phyloP scores from a whole-genome alignment of 2,888 invertebrate genomes.

The Hyles lineata region DNA sequence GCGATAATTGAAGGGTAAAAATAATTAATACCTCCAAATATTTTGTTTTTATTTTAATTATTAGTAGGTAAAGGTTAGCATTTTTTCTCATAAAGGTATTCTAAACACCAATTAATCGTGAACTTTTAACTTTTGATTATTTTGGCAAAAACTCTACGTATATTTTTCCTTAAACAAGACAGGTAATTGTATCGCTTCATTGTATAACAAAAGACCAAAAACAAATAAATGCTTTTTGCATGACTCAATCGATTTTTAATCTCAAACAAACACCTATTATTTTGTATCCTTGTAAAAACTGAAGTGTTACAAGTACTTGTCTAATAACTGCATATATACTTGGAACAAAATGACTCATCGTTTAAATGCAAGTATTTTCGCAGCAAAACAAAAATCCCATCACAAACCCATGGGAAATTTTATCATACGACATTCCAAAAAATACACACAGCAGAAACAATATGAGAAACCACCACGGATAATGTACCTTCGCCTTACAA shows the following conservation, averaged over 20 bases:
- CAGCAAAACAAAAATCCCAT: conserved; percentile 29
- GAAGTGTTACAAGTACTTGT: neutral
- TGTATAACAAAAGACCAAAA: conserved; percentile 27
- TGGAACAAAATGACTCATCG: neutral
- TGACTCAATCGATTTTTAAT: neutral
- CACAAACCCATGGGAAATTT: conserved; percentile 44
- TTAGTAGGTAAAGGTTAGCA: neutral
- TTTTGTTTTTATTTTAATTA: neutral
- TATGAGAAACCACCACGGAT: conserved; percentile 71
- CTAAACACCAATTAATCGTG: neutral
- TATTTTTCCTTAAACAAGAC: neutral
- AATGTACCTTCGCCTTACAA: conserved; percentile 72
- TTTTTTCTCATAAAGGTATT: too few species aligned
- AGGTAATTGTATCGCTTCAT: neutral
- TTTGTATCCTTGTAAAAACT: neutral
- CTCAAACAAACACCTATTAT: conserved; percentile 2
- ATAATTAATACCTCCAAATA: neutral
- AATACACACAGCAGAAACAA: conserved; percentile 45
- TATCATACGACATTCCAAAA: conserved; percentile 38
- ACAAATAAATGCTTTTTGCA: conserved; percentile 32
- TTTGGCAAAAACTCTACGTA: neutral
- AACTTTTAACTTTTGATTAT: neutral
- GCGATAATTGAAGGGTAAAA: too few species aligned
- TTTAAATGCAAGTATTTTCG: conserved; percentile 5
- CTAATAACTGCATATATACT: too few species aligned